Base-by-base conservation (phyloP, 92 coral and sea anemone genomes). In the Zoanthus sansibaricus region DNA sequence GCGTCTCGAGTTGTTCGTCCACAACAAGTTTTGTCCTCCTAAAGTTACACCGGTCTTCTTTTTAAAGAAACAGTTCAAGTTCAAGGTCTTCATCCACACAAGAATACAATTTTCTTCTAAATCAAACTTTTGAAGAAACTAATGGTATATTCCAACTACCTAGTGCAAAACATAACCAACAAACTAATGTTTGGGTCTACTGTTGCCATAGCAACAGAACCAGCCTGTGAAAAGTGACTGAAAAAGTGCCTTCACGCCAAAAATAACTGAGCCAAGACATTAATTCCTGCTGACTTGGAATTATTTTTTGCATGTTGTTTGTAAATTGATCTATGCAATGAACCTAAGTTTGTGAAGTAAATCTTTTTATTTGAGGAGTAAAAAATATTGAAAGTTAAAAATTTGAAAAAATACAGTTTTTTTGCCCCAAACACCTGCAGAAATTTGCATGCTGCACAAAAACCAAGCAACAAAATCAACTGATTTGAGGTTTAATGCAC, bases 161-260 rank as follows among this genome's bases (percentile, higher is more conserved):
- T 75, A 46, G 79, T 75, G 79, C 61, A 75, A 75, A 75, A 75
- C 79, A 75, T 75, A 47, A 75, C 78, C 78, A 75, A 75, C 78
- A 75, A 75, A 75, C 78, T 75, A 75, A 48, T 75, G 59, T 75
- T 75, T 75, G 79, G 79, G 61, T 75, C 79, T 75, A 75, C 62
- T 75, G 79, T 46, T 75, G 79, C 79, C 79, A 75, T 75, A 46
- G 79, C 61, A 75, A 75, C 79, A 75, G 79, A 75, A 49, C 79
- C 79, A 75, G 62, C 79, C 33, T 75, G 37, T 75, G 79, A 47
- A 75, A 47, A 75, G 62, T 75, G 79, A 75, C 79, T 75, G 33
- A 75, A 75, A 75, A 47, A 47, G 37, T 75, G 79, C 79, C 79
- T 75, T 75, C 61, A 46, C 61, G 79, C 62, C 33, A 75, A 46